A percentile compares a stretch with the other conserved stretches of the same genome.
phyloP scores from a whole-genome alignment of 2,113 vertebrate genomes.

The Isichthys henryi region DNA sequence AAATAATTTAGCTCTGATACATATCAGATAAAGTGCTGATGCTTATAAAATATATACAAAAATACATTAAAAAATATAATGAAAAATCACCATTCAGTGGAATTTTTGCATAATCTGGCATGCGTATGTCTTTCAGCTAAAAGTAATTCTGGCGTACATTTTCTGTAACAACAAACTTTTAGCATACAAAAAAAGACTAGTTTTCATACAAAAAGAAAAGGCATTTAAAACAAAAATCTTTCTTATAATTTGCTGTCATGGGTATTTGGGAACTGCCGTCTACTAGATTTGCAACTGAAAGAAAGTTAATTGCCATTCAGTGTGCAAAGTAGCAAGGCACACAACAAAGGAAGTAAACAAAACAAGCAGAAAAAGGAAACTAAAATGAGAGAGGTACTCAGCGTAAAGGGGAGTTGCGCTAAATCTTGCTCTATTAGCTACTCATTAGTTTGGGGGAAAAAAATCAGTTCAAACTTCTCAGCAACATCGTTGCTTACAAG shows the following conservation, averaged over 20 bases:
- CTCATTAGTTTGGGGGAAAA: neutral
- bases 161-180: neutral
- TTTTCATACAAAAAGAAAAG: neutral
- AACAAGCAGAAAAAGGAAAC: neutral
- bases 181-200: neutral
- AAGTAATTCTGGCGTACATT: neutral
- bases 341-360: neutral
- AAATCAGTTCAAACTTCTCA: neutral
- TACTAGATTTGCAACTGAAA: constrained; percentile 3
- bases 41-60: neutral
- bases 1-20: neutral
- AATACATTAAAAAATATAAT: neutral
- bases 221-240: neutral
- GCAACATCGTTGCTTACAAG: neutral
- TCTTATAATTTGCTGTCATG: constrained; percentile 8
- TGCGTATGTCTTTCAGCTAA: neutral
- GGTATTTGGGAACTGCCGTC: neutral
- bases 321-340: neutral
- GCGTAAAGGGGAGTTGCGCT: neutral
- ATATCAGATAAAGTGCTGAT: neutral
- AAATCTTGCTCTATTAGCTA: neutral
- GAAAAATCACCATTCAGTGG: neutral
- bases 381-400: neutral
- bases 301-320: constrained; percentile 20
- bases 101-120: neutral